These are phyloP conservation scores for Gymnoscopelus braueri DNA, from an alignment of 2,797 vertebrate genomes.

Conservation along the genomic window DNA sequence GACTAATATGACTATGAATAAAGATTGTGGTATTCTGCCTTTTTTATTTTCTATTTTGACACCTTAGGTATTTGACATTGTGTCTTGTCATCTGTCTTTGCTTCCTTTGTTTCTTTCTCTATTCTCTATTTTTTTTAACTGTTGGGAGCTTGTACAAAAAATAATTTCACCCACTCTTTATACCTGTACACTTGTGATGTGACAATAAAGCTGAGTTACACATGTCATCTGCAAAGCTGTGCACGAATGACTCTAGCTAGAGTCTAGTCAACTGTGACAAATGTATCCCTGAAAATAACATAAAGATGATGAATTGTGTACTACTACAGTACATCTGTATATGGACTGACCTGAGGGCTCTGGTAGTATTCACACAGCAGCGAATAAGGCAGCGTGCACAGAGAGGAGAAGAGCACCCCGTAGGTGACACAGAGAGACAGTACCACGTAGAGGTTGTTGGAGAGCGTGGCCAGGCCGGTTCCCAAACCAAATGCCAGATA, in stretches of 20 bases:
- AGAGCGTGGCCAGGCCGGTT: slow-evolving; percentile 93
- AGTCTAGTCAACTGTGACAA: not conserved
- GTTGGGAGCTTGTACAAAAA: too few species aligned
- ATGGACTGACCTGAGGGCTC: slow-evolving; percentile 88
- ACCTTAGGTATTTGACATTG: too few species aligned
- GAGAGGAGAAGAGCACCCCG: slow-evolving; percentile 94
- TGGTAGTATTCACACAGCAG: slow-evolving; percentile 99
- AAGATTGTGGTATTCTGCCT: too few species aligned
- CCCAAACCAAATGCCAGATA: slow-evolving; percentile 96
- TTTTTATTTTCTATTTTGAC: too few species aligned
- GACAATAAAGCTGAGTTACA: slow-evolving; percentile 4
- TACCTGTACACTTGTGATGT: too few species aligned
- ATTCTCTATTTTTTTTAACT: too few species aligned
- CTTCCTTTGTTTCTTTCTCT: too few species aligned
- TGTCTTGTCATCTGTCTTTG: too few species aligned
- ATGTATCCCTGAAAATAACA: not conserved
- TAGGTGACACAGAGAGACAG: slow-evolving; percentile 94
- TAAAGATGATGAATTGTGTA: not conserved
- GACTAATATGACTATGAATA: too few species aligned
- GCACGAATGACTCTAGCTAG: not conserved
- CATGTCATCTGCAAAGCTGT: not conserved
- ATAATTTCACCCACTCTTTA: too few species aligned
- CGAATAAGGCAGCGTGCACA: slow-evolving; percentile 98
- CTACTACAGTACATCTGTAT: not conserved
- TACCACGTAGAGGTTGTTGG: slow-evolving; percentile 93